Base-by-base conservation (phyloP, 2,113 vertebrate genomes). In the Oreotrochilus melanogaster region DNA sequence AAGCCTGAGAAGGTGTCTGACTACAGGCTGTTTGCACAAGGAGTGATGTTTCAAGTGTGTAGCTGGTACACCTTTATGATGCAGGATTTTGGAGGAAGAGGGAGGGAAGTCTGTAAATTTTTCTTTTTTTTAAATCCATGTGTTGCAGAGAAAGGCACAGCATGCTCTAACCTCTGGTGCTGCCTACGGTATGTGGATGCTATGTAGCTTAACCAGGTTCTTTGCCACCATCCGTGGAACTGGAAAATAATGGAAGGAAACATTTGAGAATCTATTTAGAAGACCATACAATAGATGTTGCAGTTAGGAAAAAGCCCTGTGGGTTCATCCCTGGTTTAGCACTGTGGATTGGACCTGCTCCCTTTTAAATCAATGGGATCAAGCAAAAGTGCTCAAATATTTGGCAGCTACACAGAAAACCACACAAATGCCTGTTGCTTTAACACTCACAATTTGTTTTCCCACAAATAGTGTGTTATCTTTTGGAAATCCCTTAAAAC, bases 261-360 rank as follows among this genome's bases (percentile, higher is more conserved):
- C 37, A 31, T 54, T 79, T 35, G 57, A 56, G 79, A 92, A 73
- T 92, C 30, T 35, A 5, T 57, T 86, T 88, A 83, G 53, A 75
- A 87, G 47, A 73, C n/a, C 6, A 4, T 74, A 54, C 42, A 33
- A 57, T 86, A 37, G 75, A 58, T 56, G 60, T 53, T 79, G 56
- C 75, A 88, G 82, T 39, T 62, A 56, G 82, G 86, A 93, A 86
- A 92, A 88, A 86, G 67, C 76, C 82, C 91, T 56, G 43, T 66
- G 90, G 86, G 71, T 72, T 75, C 75, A 57, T 27, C 78, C 17
- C 31, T 28, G 54, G 35, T 66, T 75, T 69, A 86, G 66, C 54
- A 21, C 54, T 62, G 75, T 33, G 50, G 78, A 66, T 86, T 70
- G 88, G 71, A 93, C 58, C 74, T 42, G 54, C 53, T 88, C 19